These are phyloP conservation scores for Enteromius thamalakanensis DNA, from an alignment of 2,797 vertebrate genomes.

Conservation along the genomic window DNA sequence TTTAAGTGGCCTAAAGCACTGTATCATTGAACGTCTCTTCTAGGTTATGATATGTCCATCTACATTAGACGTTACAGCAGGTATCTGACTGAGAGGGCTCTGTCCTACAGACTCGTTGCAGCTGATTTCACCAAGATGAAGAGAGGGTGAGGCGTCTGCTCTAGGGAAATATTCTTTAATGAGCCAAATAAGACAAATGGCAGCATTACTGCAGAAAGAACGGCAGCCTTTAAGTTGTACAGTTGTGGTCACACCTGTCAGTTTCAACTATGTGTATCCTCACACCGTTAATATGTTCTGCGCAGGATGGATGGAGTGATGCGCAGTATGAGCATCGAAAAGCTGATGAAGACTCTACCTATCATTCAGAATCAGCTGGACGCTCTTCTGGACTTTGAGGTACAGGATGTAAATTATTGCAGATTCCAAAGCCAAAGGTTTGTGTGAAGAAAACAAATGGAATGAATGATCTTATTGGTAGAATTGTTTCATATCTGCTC, in stretches of 20 bases:
- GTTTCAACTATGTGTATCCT: constrained; percentile 15
- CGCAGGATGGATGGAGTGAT: constrained; percentile 89
- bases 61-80: constrained; percentile 97
- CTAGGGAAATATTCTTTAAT: background rate
- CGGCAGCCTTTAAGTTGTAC: background rate
- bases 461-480: background rate
- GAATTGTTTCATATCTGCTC: too few relatives aligned
- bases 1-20: background rate
- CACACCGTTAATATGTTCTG: constrained; percentile 31
- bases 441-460: background rate
- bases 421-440: background rate
- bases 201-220: constrained; percentile 25
- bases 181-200: constrained; percentile 14
- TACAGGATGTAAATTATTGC: background rate
- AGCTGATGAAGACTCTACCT: constrained; percentile 92
- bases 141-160: constrained; percentile 82
- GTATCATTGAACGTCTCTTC: constrained; percentile 54
- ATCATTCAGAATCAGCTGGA: constrained; percentile 95
- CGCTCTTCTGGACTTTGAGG: constrained; percentile 94
- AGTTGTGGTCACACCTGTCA: constrained; percentile 4
- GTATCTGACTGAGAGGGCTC: constrained; percentile 97
- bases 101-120: constrained; percentile 91
- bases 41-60: constrained; percentile 94
- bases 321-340: constrained; percentile 93
- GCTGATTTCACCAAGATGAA: constrained; percentile 98